Evolutionary conservation across 2,888 invertebrate species (phyloP).

Genomic region (Catocala nupta): DNA sequence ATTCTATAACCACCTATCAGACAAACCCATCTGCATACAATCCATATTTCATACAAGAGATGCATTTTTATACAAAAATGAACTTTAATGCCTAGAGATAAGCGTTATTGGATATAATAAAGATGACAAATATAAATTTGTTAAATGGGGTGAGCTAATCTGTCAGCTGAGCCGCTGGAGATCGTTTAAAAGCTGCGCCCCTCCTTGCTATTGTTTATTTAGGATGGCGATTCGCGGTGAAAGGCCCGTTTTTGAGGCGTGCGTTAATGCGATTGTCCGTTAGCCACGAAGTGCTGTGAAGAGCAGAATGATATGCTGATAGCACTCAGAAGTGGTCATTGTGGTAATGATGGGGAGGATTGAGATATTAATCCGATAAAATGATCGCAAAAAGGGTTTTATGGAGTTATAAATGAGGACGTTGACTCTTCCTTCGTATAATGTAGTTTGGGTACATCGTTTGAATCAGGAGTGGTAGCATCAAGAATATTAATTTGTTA

Average conservation of each 20-base stretch:
- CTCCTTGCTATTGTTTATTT: conserved; percentile 86
- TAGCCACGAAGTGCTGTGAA: conserved; percentile 67
- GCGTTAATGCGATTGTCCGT: conserved; percentile 82
- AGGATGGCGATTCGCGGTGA: conserved; percentile 82
- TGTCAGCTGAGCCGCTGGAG: conserved; percentile 84
- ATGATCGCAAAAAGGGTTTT: conserved; percentile 38
- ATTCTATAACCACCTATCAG: conserved; percentile 81
- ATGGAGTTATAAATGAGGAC: conserved; percentile 34
- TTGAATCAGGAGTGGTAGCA: conserved; percentile 19
- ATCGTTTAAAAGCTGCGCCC: conserved; percentile 85
- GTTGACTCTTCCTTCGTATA: conserved; percentile 21
- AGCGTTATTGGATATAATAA: conserved; percentile 27
- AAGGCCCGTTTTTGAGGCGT: conserved; percentile 83
- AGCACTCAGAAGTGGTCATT: conserved; percentile 60
- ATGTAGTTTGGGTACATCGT: conserved; percentile 26
- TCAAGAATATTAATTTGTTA: conserved; percentile 25
- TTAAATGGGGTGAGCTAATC: conserved; percentile 81
- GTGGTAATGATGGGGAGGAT: conserved; percentile 53
- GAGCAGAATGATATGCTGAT: conserved; percentile 66
- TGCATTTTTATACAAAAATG: conserved; percentile 37
- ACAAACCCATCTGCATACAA: conserved; percentile 70
- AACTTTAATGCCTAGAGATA: conserved; percentile 41
- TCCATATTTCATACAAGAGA: conserved; percentile 21
- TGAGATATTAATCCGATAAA: conserved; percentile 62
- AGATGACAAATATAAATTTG: conserved; percentile 58